These are phyloP conservation scores for Actinopyga echinites DNA, from an alignment of 53 echinoderm and acorn worm genomes.

Conservation along the genomic window DNA sequence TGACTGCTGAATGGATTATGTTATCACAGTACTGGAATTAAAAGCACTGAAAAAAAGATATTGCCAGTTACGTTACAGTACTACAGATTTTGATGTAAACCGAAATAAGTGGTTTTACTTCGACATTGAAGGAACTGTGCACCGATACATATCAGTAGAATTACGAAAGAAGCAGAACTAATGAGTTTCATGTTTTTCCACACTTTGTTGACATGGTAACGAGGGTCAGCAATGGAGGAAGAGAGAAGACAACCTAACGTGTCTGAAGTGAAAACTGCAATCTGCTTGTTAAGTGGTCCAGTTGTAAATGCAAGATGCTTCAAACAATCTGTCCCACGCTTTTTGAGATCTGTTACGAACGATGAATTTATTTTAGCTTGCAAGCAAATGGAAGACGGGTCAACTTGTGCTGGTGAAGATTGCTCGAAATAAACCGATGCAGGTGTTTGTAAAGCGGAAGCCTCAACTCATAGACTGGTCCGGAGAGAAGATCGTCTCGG, in stretches of 20 bases:
- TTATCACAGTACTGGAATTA: background rate
- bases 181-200: background rate
- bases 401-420: background rate
- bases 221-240: no score
- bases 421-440: background rate
- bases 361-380: no score
- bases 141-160: background rate
- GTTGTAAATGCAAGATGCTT: background rate
- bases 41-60: background rate
- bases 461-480: background rate
- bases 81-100: background rate
- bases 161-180: background rate
- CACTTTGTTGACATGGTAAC: background rate
- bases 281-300: background rate
- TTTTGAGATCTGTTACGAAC: no score
- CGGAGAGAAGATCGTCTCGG: background rate
- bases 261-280: no score
- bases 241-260: no score
- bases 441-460: background rate
- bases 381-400: background rate
- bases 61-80: background rate
- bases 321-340: background rate
- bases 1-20: background rate
- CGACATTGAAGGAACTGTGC: background rate
- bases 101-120: conserved; percentile 6